phyloP scores from a whole-genome alignment of 2,113 vertebrate species.

The Sturnira hondurensis region DNA sequence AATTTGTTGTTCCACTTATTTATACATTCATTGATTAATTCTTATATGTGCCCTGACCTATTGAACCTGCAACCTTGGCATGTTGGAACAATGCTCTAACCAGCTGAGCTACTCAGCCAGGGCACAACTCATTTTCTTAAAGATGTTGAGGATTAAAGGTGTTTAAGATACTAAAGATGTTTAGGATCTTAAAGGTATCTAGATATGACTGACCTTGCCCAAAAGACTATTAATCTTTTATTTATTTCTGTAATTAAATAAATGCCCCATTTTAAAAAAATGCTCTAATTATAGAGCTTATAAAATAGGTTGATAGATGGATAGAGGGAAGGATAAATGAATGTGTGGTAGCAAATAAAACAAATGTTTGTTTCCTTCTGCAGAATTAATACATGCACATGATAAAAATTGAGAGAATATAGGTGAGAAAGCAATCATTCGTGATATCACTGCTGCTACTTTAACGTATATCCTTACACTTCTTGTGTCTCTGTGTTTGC shows the following conservation, averaged over 20 bases:
- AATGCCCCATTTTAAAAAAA: neutral
- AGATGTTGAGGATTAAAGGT: no score
- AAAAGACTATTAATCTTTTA: neutral
- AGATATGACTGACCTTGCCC: neutral
- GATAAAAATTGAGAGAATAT: neutral
- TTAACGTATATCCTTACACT: neutral
- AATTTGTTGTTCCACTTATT: no score
- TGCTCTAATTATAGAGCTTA: neutral
- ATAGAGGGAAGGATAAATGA: neutral
- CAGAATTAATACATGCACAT: neutral
- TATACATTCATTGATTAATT: no score
- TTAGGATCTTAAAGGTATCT: neutral
- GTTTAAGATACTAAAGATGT: neutral
- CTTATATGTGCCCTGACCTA: no score
- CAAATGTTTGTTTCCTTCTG: neutral
- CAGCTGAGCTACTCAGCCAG: no score
- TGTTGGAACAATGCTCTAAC: no score
- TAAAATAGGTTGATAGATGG: neutral
- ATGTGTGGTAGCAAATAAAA: neutral
- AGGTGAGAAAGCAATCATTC: neutral
- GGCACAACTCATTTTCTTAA: no score
- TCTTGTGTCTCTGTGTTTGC: neutral
- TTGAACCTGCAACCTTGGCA: no score
- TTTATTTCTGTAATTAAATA: neutral
- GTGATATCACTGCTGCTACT: neutral